Conservation (phyloP, 2,113 vertebrate genomes). For the Ornithorhynchus anatinus region DNA sequence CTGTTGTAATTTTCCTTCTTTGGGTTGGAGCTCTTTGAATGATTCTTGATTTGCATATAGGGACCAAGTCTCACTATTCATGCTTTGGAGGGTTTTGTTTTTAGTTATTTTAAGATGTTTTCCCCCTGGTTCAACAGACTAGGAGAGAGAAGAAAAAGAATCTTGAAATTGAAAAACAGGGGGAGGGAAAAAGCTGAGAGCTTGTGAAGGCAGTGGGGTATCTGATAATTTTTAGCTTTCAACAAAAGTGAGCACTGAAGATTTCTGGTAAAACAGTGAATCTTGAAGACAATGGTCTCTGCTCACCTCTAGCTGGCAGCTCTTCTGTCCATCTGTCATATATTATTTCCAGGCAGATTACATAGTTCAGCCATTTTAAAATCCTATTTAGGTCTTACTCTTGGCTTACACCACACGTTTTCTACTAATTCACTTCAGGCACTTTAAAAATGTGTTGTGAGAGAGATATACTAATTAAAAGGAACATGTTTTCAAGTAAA, state of each 20-base stretch:
- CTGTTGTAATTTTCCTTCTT: neutral
- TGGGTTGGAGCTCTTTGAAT: constrained; percentile 1
- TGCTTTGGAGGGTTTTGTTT: neutral
- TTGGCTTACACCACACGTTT: neutral
- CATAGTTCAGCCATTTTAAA: neutral
- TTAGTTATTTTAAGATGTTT: too few relatives aligned
- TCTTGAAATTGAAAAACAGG: neutral
- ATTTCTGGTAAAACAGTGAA: neutral
- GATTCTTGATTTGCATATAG: constrained; percentile 12
- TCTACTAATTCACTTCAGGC: neutral
- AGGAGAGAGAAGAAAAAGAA: neutral
- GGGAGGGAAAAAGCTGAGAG: neutral
- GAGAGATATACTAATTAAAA: neutral
- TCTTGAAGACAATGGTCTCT: neutral
- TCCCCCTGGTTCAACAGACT: constrained; percentile 21
- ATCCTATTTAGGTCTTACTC: neutral
- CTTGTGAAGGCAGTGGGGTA: neutral
- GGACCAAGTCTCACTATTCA: too few relatives aligned
- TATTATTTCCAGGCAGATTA: neutral
- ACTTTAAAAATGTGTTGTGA: neutral
- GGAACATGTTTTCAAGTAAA: neutral
- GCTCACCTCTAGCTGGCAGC: neutral
- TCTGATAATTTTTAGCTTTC: neutral
- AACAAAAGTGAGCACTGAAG: neutral
- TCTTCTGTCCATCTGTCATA: neutral